A percentile compares a stretch with the other conserved stretches of the same genome.
Evolutionary conservation across 1,140 invertebrate genomes (phyloP).

Genomic region (Pissodes strobi): DNA sequence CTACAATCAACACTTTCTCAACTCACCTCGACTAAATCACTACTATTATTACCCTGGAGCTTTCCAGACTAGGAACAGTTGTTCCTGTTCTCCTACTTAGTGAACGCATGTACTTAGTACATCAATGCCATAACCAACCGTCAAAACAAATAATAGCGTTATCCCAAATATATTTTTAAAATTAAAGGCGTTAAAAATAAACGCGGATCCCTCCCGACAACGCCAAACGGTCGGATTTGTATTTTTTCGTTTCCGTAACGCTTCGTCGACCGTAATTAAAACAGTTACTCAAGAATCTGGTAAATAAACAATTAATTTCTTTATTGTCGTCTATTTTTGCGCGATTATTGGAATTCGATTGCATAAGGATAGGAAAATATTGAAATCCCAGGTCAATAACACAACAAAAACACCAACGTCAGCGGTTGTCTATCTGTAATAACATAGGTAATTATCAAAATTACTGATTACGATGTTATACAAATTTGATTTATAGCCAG

Average conservation of each 20-base stretch:
- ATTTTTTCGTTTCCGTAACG: neutral
- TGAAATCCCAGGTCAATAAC: slow-evolving; percentile 1
- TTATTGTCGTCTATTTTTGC: neutral
- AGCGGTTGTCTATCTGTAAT: no score
- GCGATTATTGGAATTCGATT: neutral
- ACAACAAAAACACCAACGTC: no score
- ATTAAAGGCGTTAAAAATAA: neutral
- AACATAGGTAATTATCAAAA: no score
- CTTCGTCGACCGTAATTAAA: neutral
- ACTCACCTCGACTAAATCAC: no score
- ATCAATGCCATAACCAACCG: no score
- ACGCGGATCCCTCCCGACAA: neutral
- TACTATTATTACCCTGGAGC: no score
- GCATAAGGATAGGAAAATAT: neutral
- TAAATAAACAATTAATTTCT: slow-evolving; percentile 19
- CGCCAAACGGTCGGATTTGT: neutral
- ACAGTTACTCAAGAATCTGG: slow-evolving; percentile 3
- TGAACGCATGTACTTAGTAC: no score
- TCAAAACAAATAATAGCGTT: neutral
- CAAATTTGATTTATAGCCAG: no score
- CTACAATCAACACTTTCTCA: no score
- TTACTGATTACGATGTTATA: no score
- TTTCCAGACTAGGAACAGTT: no score
- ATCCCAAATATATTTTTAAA: slow-evolving; percentile 2
- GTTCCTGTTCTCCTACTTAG: no score